These are phyloP conservation scores for Bombus consobrinus DNA, from an alignment of 1,140 invertebrate genomes.

Conservation along the genomic window DNA sequence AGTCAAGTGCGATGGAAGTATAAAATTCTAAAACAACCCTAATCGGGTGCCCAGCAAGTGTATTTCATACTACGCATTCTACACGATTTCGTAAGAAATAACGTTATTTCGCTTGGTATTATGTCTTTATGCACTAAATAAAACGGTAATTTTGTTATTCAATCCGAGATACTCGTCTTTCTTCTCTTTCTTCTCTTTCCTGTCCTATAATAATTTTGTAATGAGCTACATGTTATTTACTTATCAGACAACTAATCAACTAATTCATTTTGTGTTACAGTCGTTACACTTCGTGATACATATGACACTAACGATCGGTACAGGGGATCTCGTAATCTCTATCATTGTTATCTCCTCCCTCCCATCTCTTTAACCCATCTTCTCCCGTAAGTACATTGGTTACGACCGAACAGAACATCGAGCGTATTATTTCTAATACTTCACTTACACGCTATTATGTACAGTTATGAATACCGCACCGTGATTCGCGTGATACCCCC, in stretches of 20 bases:
- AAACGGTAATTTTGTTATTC: conserved; percentile 54
- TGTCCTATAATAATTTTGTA: conserved; percentile 22
- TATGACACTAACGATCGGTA: conserved; percentile 25
- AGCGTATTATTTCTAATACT: conserved; percentile 59
- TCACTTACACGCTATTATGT: conserved; percentile 68
- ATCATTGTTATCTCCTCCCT: conserved; percentile 28
- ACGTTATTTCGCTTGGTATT: conserved; percentile 37
- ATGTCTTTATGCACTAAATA: conserved; percentile 53
- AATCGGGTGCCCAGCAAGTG: conserved; percentile 47
- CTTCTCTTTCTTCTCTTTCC: conserved; percentile 49
- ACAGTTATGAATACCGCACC: conserved; percentile 64
- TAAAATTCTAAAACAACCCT: conserved; percentile 74
- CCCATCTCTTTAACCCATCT: conserved; percentile 30
- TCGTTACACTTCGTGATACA: neutral
- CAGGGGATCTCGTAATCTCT: conserved; percentile 4
- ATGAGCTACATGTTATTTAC: conserved; percentile 31
- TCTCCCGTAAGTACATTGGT: conserved; percentile 63
- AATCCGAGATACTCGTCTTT: conserved; percentile 41
- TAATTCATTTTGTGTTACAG: conserved; percentile 16
- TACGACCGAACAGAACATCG: conserved; percentile 66
- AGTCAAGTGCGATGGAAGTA: conserved; percentile 75
- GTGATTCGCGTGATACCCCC: conserved; percentile 38
- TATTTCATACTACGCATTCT: conserved; percentile 52
- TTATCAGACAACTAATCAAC: conserved; percentile 37
- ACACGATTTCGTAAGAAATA: conserved; percentile 60